A percentile compares a stretch with the other conserved stretches of the same genome.
These are phyloP conservation scores for Platycnemis pennipes DNA, from an alignment of 2,888 invertebrate genomes.

Conservation along the genomic window DNA sequence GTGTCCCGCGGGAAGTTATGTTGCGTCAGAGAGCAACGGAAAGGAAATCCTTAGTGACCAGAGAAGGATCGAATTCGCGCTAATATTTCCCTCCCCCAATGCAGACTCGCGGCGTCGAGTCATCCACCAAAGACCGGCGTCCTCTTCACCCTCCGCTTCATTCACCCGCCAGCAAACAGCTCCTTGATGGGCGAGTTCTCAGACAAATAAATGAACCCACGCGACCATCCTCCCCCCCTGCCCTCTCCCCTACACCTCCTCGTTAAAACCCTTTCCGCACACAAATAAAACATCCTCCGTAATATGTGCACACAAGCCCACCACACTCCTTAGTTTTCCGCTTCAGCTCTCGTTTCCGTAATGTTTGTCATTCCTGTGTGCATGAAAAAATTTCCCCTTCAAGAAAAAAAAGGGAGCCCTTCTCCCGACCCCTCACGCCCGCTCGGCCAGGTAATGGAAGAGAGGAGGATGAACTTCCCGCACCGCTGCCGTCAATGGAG, in stretches of 20 bases:
- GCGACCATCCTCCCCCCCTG: no score
- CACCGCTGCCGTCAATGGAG: no score
- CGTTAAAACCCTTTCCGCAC: not conserved
- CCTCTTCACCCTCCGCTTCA: not conserved
- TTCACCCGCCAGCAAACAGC: not conserved
- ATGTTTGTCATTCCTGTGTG: not conserved
- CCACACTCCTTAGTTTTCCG: not conserved
- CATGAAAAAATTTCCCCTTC: not conserved
- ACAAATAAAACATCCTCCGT: not conserved
- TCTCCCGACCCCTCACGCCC: no score
- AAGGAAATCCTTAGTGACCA: not conserved
- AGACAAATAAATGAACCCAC: slow-evolving; percentile 13
- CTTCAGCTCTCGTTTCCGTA: not conserved
- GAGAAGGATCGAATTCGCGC: not conserved
- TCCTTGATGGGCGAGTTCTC: not conserved
- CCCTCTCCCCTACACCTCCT: not conserved
- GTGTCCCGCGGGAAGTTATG: no score
- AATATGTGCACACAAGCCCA: not conserved
- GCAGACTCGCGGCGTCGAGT: not conserved
- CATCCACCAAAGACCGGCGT: not conserved
- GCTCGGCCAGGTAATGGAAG: no score
- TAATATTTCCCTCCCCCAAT: not conserved
- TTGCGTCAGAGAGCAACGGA: not conserved
- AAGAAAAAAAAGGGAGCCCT: not conserved
- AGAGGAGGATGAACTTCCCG: no score